Evolutionary conservation across 2,113 vertebrate genomes (phyloP).

Genomic region (Mesembrinibis cayennensis): DNA sequence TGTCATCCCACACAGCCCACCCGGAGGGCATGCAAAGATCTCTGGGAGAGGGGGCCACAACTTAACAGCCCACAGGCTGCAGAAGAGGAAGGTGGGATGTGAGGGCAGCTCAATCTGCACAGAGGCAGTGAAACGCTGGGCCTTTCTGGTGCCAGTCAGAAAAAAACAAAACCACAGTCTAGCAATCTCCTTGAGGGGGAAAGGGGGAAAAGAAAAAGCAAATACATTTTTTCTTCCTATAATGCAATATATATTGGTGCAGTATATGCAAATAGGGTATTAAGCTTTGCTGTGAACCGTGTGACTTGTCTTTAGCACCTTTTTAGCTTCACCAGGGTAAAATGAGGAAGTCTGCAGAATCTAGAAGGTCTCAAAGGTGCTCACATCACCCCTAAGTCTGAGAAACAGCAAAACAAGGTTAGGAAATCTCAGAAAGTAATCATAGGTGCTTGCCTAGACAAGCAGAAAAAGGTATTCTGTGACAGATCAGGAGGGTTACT

Average conservation of each 20-base stretch:
- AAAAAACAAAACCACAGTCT: not conserved
- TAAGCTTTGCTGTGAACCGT: fast-evolving
- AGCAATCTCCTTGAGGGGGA: not conserved
- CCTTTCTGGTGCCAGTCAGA: not conserved
- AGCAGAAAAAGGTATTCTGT: not conserved
- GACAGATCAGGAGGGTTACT: not conserved
- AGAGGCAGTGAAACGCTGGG: not conserved
- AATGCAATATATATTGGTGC: not conserved
- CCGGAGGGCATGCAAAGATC: not conserved
- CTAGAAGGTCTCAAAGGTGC: not conserved
- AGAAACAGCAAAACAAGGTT: not conserved
- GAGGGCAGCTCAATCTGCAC: not conserved
- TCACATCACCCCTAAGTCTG: not conserved
- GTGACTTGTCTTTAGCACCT: not conserved
- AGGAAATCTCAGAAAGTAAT: not conserved
- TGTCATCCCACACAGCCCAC: not conserved
- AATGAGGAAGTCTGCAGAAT: not conserved
- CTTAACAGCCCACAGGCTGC: not conserved
- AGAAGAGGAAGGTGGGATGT: not conserved
- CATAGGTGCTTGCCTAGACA: not conserved
- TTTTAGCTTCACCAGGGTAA: not conserved
- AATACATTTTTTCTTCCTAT: not conserved
- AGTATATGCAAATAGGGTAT: not conserved
- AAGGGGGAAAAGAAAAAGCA: not conserved
- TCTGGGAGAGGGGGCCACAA: not conserved